phyloP scores from a whole-genome alignment of 2,797 vertebrate genomes.

The Acanthornis magna region DNA sequence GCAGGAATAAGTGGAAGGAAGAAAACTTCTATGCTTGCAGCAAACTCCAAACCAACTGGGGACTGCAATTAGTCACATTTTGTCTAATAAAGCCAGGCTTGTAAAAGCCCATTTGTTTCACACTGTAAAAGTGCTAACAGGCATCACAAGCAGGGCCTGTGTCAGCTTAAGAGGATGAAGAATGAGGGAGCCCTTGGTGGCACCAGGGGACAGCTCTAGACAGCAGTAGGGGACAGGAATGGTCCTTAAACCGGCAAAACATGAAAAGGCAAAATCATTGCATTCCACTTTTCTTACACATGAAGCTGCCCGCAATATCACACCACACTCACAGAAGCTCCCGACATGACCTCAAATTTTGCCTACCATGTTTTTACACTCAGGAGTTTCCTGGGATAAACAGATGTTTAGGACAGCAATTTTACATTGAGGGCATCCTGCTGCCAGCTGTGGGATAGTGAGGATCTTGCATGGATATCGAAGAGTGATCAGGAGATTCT shows the following conservation, averaged over 20 bases:
- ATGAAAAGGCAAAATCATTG: background rate
- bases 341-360: background rate
- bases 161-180: background rate
- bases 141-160: background rate
- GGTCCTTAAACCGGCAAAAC: background rate
- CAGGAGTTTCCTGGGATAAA: background rate
- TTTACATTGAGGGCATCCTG: background rate
- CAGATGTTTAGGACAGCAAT: background rate
- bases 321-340: background rate
- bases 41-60: background rate
- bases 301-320: background rate
- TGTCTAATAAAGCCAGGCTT: background rate
- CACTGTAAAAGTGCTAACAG: background rate
- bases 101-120: background rate
- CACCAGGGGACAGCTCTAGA: background rate
- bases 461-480: background rate
- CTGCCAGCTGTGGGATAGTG: background rate
- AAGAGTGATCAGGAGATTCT: background rate
- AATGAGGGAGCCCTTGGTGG: background rate
- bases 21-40: background rate
- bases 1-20: background rate
- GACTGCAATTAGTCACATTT: background rate
- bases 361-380: background rate
- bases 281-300: background rate
- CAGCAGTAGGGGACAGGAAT: background rate